Percentiles rank a stretch among this genome's conserved stretches.
Evolutionary conservation across 2,888 invertebrate species (phyloP).

Genomic region (Pammene fasciana): DNA sequence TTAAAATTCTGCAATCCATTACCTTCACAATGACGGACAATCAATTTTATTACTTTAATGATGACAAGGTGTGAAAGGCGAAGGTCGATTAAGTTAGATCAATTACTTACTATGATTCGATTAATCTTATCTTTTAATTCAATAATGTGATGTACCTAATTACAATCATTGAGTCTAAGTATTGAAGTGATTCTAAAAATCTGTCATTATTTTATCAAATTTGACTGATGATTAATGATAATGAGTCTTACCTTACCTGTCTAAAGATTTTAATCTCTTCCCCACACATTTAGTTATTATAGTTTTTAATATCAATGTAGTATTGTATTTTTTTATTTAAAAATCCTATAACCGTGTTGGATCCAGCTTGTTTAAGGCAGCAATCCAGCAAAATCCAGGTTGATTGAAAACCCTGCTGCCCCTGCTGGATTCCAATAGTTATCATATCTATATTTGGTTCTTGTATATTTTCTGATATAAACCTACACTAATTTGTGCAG

Average conservation of each 20-base stretch:
- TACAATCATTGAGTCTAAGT: background rate
- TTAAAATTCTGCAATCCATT: background rate
- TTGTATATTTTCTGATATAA: no score
- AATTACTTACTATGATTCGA: background rate
- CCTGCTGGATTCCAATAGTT: no score
- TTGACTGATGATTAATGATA: background rate
- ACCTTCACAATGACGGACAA: background rate
- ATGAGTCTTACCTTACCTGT: background rate
- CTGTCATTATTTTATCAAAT: background rate
- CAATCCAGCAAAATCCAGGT: no score
- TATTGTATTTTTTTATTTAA: no score
- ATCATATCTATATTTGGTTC: no score
- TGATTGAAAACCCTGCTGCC: no score
- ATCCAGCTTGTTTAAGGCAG: no score
- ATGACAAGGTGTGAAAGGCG: constrained; percentile 1
- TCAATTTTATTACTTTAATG: background rate
- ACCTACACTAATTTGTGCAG: no score
- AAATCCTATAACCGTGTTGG: no score
- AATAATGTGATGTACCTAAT: constrained; percentile 6
- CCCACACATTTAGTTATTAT: no score
- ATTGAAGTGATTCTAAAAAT: background rate
- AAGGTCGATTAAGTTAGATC: background rate
- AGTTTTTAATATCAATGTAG: no score
- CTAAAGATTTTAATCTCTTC: background rate
- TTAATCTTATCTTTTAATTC: constrained; percentile 16